Percentiles rank a stretch among this genome's conserved stretches.
Conservation (phyloP, 2,888 invertebrate genomes). For the Loripinus fragilis region DNA sequence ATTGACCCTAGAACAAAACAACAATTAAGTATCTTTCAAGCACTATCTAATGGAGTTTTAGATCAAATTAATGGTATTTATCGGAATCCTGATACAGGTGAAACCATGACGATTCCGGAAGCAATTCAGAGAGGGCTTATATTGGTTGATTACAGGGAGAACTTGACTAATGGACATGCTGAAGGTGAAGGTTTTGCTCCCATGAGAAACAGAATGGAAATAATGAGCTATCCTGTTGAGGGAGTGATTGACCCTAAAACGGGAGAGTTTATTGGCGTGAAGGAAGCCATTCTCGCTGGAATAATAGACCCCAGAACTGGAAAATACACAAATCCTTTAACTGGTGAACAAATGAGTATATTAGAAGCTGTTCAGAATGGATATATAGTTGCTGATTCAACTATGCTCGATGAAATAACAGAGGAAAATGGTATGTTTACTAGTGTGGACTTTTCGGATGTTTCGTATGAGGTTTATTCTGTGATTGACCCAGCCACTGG, state of each 20-base stretch:
- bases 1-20: conserved; percentile 78
- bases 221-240: conserved; percentile 68
- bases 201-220: conserved; percentile 68
- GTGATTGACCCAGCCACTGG: conserved; percentile 75
- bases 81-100: conserved; percentile 75
- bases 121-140: conserved; percentile 81
- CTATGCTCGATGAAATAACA: conserved; percentile 58
- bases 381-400: conserved; percentile 84
- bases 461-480: conserved; percentile 68
- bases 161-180: conserved; percentile 62
- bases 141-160: conserved; percentile 72
- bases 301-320: conserved; percentile 90
- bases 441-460: conserved; percentile 73
- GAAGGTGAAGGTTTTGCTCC: conserved; percentile 59
- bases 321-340: conserved; percentile 85
- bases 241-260: conserved; percentile 79
- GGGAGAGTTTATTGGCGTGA: conserved; percentile 86
- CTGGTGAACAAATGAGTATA: conserved; percentile 85
- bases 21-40: conserved; percentile 77
- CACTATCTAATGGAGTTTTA: conserved; percentile 77
- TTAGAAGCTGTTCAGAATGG: conserved; percentile 90
- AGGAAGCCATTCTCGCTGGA: conserved; percentile 90
- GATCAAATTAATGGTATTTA: conserved; percentile 78
- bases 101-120: conserved; percentile 80
- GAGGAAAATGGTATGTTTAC: conserved; percentile 70